Percentiles rank a stretch among this genome's conserved stretches.
Conservation (phyloP, 1,140 invertebrate genomes). For the Olivierus martensii region DNA sequence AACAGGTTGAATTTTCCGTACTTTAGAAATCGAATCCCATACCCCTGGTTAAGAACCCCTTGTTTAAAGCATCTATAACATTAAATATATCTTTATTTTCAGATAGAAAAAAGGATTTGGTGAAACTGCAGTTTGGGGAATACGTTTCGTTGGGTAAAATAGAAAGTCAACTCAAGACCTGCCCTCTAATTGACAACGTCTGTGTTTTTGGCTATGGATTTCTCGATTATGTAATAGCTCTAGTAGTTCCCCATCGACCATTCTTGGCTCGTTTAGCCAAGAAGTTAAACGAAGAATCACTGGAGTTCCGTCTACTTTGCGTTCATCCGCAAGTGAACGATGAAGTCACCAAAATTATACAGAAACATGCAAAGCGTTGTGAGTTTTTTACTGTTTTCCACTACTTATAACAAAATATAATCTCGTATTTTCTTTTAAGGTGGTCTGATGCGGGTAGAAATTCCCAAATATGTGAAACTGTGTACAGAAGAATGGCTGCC, state of each 20-base stretch:
- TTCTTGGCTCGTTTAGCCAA: conserved; percentile 48
- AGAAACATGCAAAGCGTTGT: conserved; percentile 61
- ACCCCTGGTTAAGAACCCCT: too few species aligned
- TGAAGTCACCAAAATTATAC: conserved; percentile 57
- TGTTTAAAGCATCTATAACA: not conserved
- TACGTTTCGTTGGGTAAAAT: conserved; percentile 27
- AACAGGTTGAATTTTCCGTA: too few species aligned
- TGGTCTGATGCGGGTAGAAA: conserved; percentile 11
- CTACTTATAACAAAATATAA: too few species aligned
- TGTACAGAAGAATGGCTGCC: conserved; percentile 7
- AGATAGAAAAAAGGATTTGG: conserved; percentile 43
- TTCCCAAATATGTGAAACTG: not conserved
- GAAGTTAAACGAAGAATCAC: conserved; percentile 41
- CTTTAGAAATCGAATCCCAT: too few species aligned
- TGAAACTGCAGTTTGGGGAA: conserved; percentile 40
- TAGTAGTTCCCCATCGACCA: conserved; percentile 74
- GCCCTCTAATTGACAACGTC: conserved; percentile 35
- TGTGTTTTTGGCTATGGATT: conserved; percentile 30
- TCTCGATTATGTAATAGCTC: conserved; percentile 68
- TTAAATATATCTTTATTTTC: not conserved
- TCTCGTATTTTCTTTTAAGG: not conserved
- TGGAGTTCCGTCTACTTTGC: conserved; percentile 59
- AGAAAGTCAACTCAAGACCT: conserved; percentile 37
- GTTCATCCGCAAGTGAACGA: conserved; percentile 50
- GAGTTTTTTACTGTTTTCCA: too few species aligned